These are phyloP conservation scores for Drosophila funebris DNA, from an alignment of 1,140 invertebrate genomes.

Conservation along the genomic window DNA sequence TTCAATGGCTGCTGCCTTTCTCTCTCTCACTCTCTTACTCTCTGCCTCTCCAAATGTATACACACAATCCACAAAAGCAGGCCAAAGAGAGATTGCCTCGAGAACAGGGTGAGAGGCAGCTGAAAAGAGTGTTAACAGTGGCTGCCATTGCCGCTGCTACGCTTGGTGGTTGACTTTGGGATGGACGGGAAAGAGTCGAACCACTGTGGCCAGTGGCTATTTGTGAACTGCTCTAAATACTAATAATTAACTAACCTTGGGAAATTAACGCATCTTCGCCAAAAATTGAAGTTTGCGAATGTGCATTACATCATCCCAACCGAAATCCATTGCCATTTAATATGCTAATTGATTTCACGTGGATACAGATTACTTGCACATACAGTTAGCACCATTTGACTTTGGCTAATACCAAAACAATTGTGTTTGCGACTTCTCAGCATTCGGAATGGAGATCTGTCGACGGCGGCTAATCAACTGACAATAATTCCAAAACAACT, in stretches of 20 bases:
- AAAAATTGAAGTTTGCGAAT: constrained; percentile 68
- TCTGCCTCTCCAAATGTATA: constrained; percentile 48
- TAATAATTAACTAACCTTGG: constrained; percentile 55
- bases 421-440: constrained; percentile 4
- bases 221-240: constrained; percentile 55
- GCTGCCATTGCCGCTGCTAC: constrained; percentile 30
- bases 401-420: constrained; percentile 24
- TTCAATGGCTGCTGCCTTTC: constrained; percentile 38
- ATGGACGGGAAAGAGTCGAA: neutral
- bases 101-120: constrained; percentile 13
- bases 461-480: neutral
- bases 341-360: constrained; percentile 79
- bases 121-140: neutral
- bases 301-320: constrained; percentile 63
- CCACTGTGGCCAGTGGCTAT: constrained; percentile 2
- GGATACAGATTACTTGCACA: constrained; percentile 14
- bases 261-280: constrained; percentile 68
- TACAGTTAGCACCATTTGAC: constrained; percentile 50
- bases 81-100: neutral
- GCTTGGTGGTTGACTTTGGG: constrained; percentile 23
- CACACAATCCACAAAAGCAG: constrained; percentile 67
- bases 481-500: neutral
- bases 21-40: constrained; percentile 8
- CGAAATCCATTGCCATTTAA: constrained; percentile 31
- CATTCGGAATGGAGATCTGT: neutral